These are phyloP conservation scores for Branchipolynoe longqiensis DNA, from an alignment of 2,888 invertebrate species.

Conservation along the genomic window DNA sequence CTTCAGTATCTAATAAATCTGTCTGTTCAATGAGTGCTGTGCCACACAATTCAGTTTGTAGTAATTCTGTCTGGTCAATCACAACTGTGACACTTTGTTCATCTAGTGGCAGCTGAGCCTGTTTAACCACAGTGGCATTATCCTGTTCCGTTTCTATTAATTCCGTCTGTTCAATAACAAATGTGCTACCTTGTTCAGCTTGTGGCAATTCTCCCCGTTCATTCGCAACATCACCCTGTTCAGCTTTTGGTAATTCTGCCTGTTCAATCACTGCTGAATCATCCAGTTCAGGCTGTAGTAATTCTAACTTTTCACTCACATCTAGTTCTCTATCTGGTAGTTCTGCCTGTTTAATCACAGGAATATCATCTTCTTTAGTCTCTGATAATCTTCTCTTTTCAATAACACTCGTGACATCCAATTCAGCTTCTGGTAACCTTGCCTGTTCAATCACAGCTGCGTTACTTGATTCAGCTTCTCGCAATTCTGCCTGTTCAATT, in stretches of 20 bases:
- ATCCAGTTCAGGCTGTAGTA: too few relatives aligned
- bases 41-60: neutral
- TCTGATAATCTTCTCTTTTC: neutral
- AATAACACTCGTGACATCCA: neutral
- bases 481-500: neutral
- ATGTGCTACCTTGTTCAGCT: too few relatives aligned
- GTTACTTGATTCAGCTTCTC: neutral
- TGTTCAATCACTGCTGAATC: neutral
- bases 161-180: too few relatives aligned
- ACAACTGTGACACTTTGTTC: too few relatives aligned
- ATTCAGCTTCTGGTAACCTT: neutral
- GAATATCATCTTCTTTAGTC: neutral
- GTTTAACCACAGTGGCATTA: too few relatives aligned
- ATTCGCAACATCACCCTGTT: neutral
- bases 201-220: too few relatives aligned
- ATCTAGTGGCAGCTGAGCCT: too few relatives aligned
- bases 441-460: neutral
- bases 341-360: neutral
- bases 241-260: neutral
- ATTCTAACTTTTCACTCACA: neutral
- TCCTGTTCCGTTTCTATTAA: too few relatives aligned
- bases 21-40: too few relatives aligned
- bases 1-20: too few relatives aligned
- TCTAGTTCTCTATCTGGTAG: neutral
- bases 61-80: neutral